Base-by-base conservation (phyloP, 2,888 invertebrate species). In the Ormyrus pomaceus region DNA sequence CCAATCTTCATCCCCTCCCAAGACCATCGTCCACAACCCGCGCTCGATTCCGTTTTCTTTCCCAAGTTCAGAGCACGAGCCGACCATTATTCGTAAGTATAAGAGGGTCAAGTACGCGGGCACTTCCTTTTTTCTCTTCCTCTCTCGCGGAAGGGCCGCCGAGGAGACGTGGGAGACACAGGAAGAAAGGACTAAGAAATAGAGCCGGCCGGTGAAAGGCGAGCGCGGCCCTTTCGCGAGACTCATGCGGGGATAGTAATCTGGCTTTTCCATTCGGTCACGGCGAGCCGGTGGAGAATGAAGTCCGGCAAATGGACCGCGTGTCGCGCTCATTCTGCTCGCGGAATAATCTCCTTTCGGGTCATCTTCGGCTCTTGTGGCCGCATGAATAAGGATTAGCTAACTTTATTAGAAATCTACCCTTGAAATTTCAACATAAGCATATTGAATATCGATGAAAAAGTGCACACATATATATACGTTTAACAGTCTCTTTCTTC, bases 61-160 rank as follows among this genome's bases (percentile, higher is more conserved):
- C 34, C 34, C 34, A 34, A 34, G 34, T 34, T 34, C 34, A 34
- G 34, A 34, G 34, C 34, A 34, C 34, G 34, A 34, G 34, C 34
- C 34, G 62, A 62, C 68, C 72, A 77, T 80, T 80, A 80, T 76
- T 51, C 72, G 71, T 45, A 51, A 72, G 68, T 62, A 56, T 72
- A 72, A 80, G 72, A 73, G 77, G 80, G 76, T 80, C 77, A 73
- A 80, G 73, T 72, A 69, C 55, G 62, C 51, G 69, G n/a, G 73
- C 55, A 53, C 71, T 34, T 62, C 48, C 69, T 61, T 72, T 19
- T 70, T 55, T 55, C 59, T n/a, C 66, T 59, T 48, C 56, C 50
- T 71, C 34, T n/a, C 58, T 55, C 51, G 61, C 62, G 48, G 34
- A 50, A 75, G 59, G n/a, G 50, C 46, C 51, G 61, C 53, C 19